Evolutionary conservation across 1,140 invertebrate species (phyloP), one percentile per base, ranked within the genome.

Genomic region (Drosophila arawakana): DNA sequence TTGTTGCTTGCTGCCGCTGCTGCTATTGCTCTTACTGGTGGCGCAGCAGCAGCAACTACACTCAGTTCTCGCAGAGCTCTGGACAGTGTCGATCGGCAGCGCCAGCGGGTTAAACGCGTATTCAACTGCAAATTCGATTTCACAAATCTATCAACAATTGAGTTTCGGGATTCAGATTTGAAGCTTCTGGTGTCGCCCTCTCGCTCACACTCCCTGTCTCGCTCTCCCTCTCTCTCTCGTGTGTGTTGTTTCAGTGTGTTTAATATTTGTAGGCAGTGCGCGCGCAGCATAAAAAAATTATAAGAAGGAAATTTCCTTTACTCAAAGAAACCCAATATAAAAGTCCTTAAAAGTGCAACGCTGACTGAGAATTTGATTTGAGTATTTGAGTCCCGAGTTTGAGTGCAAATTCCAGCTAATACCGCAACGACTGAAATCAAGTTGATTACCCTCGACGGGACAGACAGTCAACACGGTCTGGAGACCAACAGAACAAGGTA

Each of bases 11-110:
- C 71, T 55, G 71, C 66, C 10, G 43, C 30, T 35, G 44, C 11
- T 9, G 57, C 11, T 5, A 25, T 8, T 18, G 59, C 8, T 35
- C 34, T n/a, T n/a, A 11, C n/a, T 52, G 50, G 25, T 50, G 25
- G 11, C n/a, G 34, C 5, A 47, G 35, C 47, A 11, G 60, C 35
- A 21, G 61, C 61, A 41, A 54, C 39, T 10, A 18, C 62, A 52
- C 72, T 74, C 66, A 62, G 66, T 74, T 74, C 72, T 70, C 66
- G 58, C 58, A 41, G 50, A 74, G 58, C 72, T 70, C 66, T 74
- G 67, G 66, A 70, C 66, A 58, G 67, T 57, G 58, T 70, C 66
- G 72, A 74, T 74, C 72, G 72, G 72, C 66, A 69, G 55, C 65
- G 63, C 46, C 70, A 73, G 41, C 67, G 58, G 60, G 60, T 39